Evolutionary conservation across 2,888 invertebrate genomes (phyloP), one percentile per base, ranked within the genome.

Genomic region (Marronus borbonicus): DNA sequence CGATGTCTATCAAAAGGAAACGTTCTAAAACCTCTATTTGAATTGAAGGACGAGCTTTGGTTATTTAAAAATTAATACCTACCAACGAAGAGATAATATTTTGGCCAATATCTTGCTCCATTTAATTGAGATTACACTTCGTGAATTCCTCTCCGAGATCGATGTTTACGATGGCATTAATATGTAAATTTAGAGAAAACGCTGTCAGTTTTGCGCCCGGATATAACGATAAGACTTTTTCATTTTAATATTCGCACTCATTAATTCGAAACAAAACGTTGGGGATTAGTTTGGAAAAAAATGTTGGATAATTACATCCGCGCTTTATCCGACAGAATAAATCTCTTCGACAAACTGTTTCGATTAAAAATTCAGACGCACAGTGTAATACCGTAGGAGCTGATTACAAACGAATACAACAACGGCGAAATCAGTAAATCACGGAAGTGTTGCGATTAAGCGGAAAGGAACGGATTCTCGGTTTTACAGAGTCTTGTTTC

Each of bases 221-320:
- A 1, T 55, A 24, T 24, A 24, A 24, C 1, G 24, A 24, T 24
- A 24, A 76, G 78, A 76, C 74, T 80, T 76, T 77, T 80, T 76
- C 77, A 58, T 70, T 75, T 80, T 78, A 78, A 78, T 80, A 80
- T 80, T 78, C 78, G 78, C 76, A 78, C 78, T 65, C 75, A 77
- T 80, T 80, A 80, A 80, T 76, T 66, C 68, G 55, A 66, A 76
- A 76, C 76, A 76, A 76, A 76, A 64, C 76, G 24, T 28, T 14
- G 10, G 52, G 66, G 65, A 76, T 76, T 76, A 76, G 66, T 76
- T 76, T 52, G 17, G 24, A 55, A 36, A 44, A 66, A 66, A 75
- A 65, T 24, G 31, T 24, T n/a, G 65, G 76, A 76, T 52, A 58
- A 39, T 58, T 55, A 58, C 36, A 31, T 70, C 55, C 17, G 70